Base-by-base conservation (phyloP, 1,140 invertebrate species). In the Hormaphis cornu region DNA sequence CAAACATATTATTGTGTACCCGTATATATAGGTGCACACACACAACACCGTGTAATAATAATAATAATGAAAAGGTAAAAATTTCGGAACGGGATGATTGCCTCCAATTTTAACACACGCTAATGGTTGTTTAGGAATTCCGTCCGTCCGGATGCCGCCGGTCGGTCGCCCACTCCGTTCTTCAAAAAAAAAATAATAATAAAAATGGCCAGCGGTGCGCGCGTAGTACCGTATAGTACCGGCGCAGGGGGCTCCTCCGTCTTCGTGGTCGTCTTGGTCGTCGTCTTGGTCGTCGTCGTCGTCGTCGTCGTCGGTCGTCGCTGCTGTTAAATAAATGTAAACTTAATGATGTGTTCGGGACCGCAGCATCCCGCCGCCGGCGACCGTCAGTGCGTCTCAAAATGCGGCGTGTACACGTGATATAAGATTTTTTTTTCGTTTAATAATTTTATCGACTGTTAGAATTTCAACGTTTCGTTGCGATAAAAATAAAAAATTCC, bases 51-150 rank as follows among this genome's bases (percentile, higher is more conserved):
- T 30, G 18, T 53, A 30, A 53, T 53, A 53, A 58, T 66, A 50
- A 66, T 46, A 66, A 66, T 33, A 46, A 46, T 33, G 61, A 66
- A 66, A 66, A 66, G 61, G 61, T 66, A 50, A 66, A 66, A 66
- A 14, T 66, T 61, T 50, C 20, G n/a, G 44, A 63, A 46, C 61
- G 61, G 61, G 40, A 66, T 66, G 61, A 66, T 66, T 66, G 61
- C 61, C 18, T 66, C 61, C 61, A 50, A 66, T 66, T 66, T 66
- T 66, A 66, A 66, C 61, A 66, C n/a, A n/a, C n/a, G n/a, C 61
- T 66, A 66, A 66, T 66, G 61, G 61, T 66, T 48, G 61, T 66
- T 48, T 33, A 66, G 61, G 61, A 66, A 66, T 66, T 66, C 61
- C 40, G 61, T 35, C 28, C 26, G 61, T 50, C 28, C 44, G 44